Conservation (phyloP, 2,113 vertebrate genomes). For the Malurus cyaneus region DNA sequence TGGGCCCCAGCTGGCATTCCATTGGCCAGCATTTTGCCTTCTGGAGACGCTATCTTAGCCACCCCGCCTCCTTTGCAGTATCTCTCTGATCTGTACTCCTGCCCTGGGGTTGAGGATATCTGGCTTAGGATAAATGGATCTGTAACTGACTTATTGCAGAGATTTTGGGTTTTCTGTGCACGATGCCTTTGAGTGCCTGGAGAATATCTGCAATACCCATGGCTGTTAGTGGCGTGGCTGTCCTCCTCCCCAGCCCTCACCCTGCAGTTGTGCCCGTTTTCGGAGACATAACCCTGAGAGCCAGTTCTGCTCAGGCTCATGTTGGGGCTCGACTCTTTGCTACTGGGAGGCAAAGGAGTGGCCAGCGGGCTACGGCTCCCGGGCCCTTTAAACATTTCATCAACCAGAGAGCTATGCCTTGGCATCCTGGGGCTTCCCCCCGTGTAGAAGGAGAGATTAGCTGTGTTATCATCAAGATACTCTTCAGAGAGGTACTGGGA, state of each 20-base stretch:
- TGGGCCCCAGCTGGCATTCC: slow-evolving; percentile 73
- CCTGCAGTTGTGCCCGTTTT: slow-evolving; percentile 76
- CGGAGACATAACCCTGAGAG: slow-evolving; percentile 75
- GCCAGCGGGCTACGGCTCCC: slow-evolving; percentile 72
- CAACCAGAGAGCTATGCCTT: slow-evolving; percentile 77
- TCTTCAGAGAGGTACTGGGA: slow-evolving; percentile 72
- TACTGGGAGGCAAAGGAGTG: slow-evolving; percentile 68
- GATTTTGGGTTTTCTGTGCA: slow-evolving; percentile 64
- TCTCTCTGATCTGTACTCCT: slow-evolving; percentile 53
- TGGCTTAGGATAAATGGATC: slow-evolving; percentile 85
- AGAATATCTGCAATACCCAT: slow-evolving; percentile 65
- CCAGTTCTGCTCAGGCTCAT: slow-evolving; percentile 73
- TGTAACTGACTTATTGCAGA: slow-evolving; percentile 76
- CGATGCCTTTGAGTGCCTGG: slow-evolving; percentile 63
- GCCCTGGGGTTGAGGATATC: slow-evolving; percentile 56
- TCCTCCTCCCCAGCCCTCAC: slow-evolving; percentile 54
- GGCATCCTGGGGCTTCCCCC: slow-evolving; percentile 74
- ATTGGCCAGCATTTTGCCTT: slow-evolving; percentile 81
- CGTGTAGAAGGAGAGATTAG: slow-evolving; percentile 73
- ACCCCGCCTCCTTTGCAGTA: slow-evolving; percentile 63
- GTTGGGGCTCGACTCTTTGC: slow-evolving; percentile 78
- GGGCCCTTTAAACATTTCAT: slow-evolving; percentile 72
- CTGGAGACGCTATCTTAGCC: slow-evolving; percentile 67
- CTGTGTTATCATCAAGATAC: slow-evolving; percentile 73
- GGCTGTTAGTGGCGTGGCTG: background rate